Evolutionary conservation across 2,113 vertebrate species (phyloP), one percentile per base, ranked within the genome.

Genomic region (Equus quagga): DNA sequence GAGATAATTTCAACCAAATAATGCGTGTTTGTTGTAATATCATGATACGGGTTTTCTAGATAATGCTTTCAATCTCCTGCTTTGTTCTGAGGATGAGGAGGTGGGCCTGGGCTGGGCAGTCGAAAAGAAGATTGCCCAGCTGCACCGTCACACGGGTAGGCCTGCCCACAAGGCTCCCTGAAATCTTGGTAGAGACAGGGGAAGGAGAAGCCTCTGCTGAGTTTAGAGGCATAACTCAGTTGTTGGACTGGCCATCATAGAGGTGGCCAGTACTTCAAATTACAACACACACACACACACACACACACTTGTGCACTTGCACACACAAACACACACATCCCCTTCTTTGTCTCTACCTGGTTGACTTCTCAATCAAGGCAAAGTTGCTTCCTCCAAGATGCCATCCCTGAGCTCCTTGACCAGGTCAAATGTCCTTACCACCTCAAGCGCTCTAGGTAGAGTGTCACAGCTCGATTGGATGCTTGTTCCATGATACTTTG

Each of bases 121-220:
- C 49, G 51, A 69, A 88, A 54, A n/a, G 31, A 58, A 36, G 12
- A 18, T 60, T 6, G 3, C 17, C n/a, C 54, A 56, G 69, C 36
- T 6, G 3, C 8, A 26, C 24, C 1, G 1, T 51, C 64, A 69
- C 26, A 5, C 4, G 15, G 49, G 19, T 4, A 51, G 58, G 5
- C 8, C n/a, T 31, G 83, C 44, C 65, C 49, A 49, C 23, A 49
- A 33, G 31, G 72, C 62, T 23, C 15, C 3, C 64, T 80, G 9
- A 26, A 78, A 54, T 15, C 75, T 54, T 41, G 6, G 1, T 13
- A 26, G 58, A 36, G 31, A 46, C 23, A 73, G 2, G 67, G 3
- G 21, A 51, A 51, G 28, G 26, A 87, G 49, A 67, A 62, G 31
- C 14, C 19, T 46, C 70, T 60, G 33, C 10, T 44, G 19, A 56